Base-by-base conservation (phyloP, 2,113 vertebrate genomes). In the Corydoras maculifer region DNA sequence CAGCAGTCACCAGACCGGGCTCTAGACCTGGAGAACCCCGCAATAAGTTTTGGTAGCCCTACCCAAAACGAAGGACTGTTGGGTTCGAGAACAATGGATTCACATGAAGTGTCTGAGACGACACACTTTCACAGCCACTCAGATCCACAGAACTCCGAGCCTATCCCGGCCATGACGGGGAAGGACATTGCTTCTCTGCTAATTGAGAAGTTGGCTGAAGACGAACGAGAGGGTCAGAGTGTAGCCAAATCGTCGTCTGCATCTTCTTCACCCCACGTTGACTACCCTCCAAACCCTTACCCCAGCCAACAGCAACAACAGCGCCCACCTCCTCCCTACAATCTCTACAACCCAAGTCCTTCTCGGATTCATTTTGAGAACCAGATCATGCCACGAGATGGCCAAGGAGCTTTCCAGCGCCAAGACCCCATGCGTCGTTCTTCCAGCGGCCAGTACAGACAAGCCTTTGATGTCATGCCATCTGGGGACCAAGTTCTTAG, bases 121-220 rank as follows among this genome's bases (percentile, higher is more conserved):
- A 68, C 78, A 10, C 89, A 89, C 63, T 82, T 84, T 58, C 82
- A 82, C 11, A 89, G 89, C 50, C 86, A 69, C 30, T 90, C 90
- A 0, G 89, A 91, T 48, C 88, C 86, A 1, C 86, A 86, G 64
- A 78, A 11, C 57, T 65, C 67, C 25, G 75, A 79, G 51, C 70
- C 43, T 4, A 60, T 12, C 57, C 77, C 62, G 59, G 14, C 65
- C 14, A 51, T 82, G 65, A 76, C 75, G 1, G 82, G 79, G 14
- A 84, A 82, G 69, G 79, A 84, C 29, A 82, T 81, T n/a, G 80
- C 81, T 57, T 81, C 79, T 1, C 62, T 81, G 18, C 57, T 82
- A 31, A 82, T 81, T 30, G 78, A 82, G 43, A 82, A 77, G 69
- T 77, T 82, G 65, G 80, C 65, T 13, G 80, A 78, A 60, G 82